Conservation (phyloP, 2,888 invertebrate genomes). For the Caenorhabditis sp. region DNA sequence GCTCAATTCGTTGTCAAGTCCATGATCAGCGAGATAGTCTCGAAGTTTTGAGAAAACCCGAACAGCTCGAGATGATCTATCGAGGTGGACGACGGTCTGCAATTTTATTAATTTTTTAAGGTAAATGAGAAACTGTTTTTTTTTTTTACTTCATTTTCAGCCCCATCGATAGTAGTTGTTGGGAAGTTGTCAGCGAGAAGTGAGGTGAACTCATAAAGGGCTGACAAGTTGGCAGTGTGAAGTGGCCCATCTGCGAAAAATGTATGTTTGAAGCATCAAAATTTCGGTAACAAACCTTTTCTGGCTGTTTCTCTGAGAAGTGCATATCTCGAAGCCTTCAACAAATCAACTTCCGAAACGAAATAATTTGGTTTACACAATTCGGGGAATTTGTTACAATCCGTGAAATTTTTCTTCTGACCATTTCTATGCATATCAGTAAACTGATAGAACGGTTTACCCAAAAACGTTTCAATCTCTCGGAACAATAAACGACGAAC, state of each 20-base stretch:
- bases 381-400: constrained; percentile 56
- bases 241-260: constrained; percentile 48
- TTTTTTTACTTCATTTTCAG: constrained; percentile 19
- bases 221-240: constrained; percentile 64
- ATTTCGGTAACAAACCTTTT: constrained; percentile 12
- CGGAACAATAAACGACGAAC: constrained; percentile 63
- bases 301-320: constrained; percentile 52
- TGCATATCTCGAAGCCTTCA: constrained; percentile 65
- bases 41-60: constrained; percentile 53
- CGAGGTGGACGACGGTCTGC: constrained; percentile 44
- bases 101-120: neutral
- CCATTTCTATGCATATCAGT: constrained; percentile 52
- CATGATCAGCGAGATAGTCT: constrained; percentile 61
- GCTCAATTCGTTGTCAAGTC: constrained; percentile 47
- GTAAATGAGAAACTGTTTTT: constrained; percentile 1
- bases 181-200: constrained; percentile 62
- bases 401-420: constrained; percentile 33
- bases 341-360: constrained; percentile 69
- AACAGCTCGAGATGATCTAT: constrained; percentile 52
- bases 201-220: constrained; percentile 63
- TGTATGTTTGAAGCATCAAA: no score
- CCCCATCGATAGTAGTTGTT: constrained; percentile 33
- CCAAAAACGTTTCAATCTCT: constrained; percentile 62
- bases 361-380: constrained; percentile 59
- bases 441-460: constrained; percentile 37